Percentiles rank a stretch among this genome's conserved stretches.
Conservation (phyloP, 2,797 vertebrate genomes). For the Gymnopithys bicolor region DNA sequence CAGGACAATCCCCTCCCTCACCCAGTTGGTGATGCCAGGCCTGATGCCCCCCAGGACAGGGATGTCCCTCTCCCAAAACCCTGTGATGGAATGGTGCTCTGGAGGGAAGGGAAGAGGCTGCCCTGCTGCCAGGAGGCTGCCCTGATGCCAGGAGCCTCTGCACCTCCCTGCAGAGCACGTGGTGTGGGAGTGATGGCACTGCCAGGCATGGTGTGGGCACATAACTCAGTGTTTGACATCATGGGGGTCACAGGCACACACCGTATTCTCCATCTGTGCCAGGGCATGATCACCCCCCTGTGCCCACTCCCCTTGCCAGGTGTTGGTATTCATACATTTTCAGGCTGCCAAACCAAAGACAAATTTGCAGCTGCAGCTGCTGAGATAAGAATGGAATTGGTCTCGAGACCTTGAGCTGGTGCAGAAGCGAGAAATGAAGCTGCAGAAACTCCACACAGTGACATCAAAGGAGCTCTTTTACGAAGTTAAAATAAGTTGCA, state of each 20-base stretch:
- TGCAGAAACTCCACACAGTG: too few species aligned
- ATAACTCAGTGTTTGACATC: fast-evolving
- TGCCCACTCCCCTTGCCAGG: not conserved
- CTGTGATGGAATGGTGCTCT: not conserved
- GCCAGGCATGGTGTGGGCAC: fast-evolving
- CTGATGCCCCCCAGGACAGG: not conserved
- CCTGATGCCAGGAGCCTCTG: not conserved
- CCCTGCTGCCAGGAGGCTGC: not conserved
- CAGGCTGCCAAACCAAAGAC: too few species aligned
- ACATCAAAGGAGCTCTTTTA: too few species aligned
- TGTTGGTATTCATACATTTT: too few species aligned
- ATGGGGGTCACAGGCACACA: fast-evolving
- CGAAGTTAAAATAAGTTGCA: too few species aligned
- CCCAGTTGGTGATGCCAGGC: not conserved
- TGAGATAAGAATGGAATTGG: too few species aligned
- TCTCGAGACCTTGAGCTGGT: too few species aligned
- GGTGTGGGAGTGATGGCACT: not conserved
- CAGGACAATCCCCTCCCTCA: not conserved
- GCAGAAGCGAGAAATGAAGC: too few species aligned
- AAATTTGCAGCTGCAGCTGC: too few species aligned
- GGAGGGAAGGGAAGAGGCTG: not conserved
- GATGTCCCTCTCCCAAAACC: not conserved
- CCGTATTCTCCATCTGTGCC: not conserved
- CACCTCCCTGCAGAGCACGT: not conserved
- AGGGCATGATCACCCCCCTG: not conserved